phyloP scores from a whole-genome alignment of 2,113 vertebrate genomes.

The Brachyhypopomus gauderio region DNA sequence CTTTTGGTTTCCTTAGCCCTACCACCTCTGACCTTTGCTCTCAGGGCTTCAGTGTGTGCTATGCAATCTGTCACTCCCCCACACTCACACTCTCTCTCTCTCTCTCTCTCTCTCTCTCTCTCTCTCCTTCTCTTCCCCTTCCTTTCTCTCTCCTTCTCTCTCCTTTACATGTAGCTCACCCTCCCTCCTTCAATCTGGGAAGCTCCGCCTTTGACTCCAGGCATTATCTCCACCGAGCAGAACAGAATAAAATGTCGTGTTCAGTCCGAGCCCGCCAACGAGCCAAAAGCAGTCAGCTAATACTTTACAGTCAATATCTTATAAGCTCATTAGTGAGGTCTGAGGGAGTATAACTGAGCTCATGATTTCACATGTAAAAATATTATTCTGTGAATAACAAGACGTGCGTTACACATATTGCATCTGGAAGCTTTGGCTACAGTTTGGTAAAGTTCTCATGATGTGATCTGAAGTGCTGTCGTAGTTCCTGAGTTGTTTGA shows the following conservation, averaged over 20 bases:
- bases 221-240: neutral
- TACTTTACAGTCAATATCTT: neutral
- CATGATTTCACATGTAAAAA: neutral
- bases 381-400: neutral
- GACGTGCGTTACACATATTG: neutral
- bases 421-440: too few species aligned
- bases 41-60: neutral
- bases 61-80: neutral
- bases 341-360: too few species aligned
- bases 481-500: too few species aligned
- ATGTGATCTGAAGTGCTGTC: too few species aligned
- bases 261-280: neutral
- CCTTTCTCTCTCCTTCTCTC: neutral
- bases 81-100: neutral
- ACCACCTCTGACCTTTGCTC: constrained; percentile 58
- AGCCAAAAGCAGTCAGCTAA: neutral
- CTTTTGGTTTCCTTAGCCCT: constrained; percentile 23
- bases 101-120: constrained; percentile 20
- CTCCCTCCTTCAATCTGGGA: neutral
- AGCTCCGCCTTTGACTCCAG: neutral
- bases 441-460: too few species aligned
- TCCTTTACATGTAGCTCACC: neutral
- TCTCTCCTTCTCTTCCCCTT: constrained; percentile 5
- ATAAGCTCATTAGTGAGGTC: neutral
- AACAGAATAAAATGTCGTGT: constrained; percentile 33